Percentiles rank a stretch among this genome's conserved stretches.
Conservation (phyloP, 2,888 invertebrate genomes). For the Acanthococcus lagerstroemiae region DNA sequence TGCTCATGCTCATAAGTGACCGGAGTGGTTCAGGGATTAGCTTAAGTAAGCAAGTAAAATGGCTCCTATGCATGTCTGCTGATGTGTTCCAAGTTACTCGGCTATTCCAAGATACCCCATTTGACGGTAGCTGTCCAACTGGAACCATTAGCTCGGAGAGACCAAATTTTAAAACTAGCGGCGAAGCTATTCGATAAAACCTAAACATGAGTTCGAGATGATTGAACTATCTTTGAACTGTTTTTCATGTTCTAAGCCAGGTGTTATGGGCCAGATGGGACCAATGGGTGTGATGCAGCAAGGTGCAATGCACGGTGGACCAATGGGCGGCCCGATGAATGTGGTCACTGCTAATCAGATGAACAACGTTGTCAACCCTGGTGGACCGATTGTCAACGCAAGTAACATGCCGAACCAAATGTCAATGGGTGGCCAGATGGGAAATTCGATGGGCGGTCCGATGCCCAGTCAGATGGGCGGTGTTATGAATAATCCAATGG, state of each 20-base stretch:
- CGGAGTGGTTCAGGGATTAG: too few relatives aligned
- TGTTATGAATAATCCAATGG: slow-evolving; percentile 36
- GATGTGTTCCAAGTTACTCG: too few relatives aligned
- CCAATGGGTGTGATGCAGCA: slow-evolving; percentile 44
- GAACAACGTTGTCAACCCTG: slow-evolving; percentile 5
- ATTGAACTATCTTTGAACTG: too few relatives aligned
- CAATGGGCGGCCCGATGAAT: slow-evolving; percentile 35
- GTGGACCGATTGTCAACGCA: slow-evolving; percentile 38
- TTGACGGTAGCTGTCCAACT: neutral
- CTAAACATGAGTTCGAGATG: neutral
- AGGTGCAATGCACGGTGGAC: slow-evolving; percentile 27
- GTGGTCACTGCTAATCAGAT: neutral
- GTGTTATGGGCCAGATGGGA: slow-evolving; percentile 40
- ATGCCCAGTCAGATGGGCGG: slow-evolving; percentile 46
- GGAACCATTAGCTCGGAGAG: neutral
- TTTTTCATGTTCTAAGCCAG: too few relatives aligned
- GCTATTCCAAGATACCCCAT: too few relatives aligned
- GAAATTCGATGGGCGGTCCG: slow-evolving; percentile 39
- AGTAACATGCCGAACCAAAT: slow-evolving; percentile 40
- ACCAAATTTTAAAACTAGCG: neutral
- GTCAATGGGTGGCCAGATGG: slow-evolving; percentile 42
- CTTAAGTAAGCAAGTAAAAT: too few relatives aligned
- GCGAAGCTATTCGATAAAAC: neutral
- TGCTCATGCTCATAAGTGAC: too few relatives aligned
- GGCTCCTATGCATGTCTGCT: too few relatives aligned